Conservation (phyloP, 2,113 vertebrate genomes). For the Hiodon tergisus region DNA sequence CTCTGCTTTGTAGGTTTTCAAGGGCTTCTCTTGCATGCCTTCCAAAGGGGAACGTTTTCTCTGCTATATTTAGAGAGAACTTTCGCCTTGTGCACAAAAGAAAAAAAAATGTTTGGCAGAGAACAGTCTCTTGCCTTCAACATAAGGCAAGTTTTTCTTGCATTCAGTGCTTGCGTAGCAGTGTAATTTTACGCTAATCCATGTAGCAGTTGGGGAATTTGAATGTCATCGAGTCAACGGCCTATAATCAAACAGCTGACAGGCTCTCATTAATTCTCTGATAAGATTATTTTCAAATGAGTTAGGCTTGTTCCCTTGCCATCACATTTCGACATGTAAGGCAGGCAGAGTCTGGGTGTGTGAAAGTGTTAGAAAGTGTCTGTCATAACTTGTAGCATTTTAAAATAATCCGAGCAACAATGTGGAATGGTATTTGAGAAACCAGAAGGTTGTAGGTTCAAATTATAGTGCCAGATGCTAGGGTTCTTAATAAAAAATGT, state of each 20-base stretch:
- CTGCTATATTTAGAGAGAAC: constrained; percentile 34
- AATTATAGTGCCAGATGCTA: too few relatives aligned
- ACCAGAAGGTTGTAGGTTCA: too few relatives aligned
- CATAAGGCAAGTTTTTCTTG: not conserved
- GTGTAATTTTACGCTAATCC: not conserved
- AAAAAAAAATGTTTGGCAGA: constrained; percentile 7
- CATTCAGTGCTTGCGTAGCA: not conserved
- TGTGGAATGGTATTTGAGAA: too few relatives aligned
- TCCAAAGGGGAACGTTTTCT: constrained; percentile 9
- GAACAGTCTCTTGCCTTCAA: not conserved
- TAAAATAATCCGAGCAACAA: not conserved
- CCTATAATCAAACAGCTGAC: constrained; percentile 53
- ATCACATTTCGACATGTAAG: constrained; percentile 22
- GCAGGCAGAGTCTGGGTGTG: not conserved
- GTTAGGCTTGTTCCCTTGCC: constrained; percentile 39
- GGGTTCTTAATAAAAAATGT: too few relatives aligned
- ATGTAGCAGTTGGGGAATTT: not conserved
- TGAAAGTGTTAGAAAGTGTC: not conserved
- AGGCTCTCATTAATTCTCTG: constrained; percentile 50
- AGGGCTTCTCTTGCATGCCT: constrained; percentile 26
- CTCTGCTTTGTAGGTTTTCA: constrained; percentile 42
- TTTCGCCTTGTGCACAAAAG: constrained; percentile 9
- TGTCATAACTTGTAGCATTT: not conserved
- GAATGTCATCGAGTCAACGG: constrained; percentile 33
- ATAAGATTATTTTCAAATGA: constrained; percentile 55